Conservation (phyloP, 2,113 vertebrate species). For the Lycocorax pyrrhopterus region DNA sequence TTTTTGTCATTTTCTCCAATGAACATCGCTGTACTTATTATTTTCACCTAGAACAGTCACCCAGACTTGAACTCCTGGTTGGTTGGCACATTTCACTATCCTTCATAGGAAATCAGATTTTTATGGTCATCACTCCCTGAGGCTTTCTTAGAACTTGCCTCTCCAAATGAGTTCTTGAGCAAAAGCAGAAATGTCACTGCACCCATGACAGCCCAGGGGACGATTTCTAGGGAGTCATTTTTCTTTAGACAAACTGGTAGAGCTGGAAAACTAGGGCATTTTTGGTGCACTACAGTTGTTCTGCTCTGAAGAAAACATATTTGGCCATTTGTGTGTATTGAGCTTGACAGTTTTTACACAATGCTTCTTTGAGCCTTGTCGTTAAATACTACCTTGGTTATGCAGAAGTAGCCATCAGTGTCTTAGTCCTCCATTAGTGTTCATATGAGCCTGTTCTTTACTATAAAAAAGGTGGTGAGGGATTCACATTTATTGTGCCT, state of each 20-base stretch:
- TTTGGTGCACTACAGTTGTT: neutral
- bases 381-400: neutral
- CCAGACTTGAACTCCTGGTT: neutral
- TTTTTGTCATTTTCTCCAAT: neutral
- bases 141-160: neutral
- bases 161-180: neutral
- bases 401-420: slow-evolving; percentile 9
- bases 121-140: neutral
- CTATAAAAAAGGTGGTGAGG: neutral
- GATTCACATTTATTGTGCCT: slow-evolving; percentile 33
- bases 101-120: neutral
- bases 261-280: neutral
- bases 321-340: neutral
- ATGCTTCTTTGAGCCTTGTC: neutral
- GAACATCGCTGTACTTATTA: neutral
- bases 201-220: neutral
- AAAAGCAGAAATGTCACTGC: neutral
- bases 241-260: neutral
- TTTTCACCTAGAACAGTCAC: neutral
- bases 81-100: neutral
- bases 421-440: neutral
- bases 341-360: neutral
- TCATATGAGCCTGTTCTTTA: neutral
- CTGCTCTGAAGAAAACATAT: neutral
- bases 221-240: neutral